Conservation (phyloP, 2,113 vertebrate species). For the Sturnus vulgaris region DNA sequence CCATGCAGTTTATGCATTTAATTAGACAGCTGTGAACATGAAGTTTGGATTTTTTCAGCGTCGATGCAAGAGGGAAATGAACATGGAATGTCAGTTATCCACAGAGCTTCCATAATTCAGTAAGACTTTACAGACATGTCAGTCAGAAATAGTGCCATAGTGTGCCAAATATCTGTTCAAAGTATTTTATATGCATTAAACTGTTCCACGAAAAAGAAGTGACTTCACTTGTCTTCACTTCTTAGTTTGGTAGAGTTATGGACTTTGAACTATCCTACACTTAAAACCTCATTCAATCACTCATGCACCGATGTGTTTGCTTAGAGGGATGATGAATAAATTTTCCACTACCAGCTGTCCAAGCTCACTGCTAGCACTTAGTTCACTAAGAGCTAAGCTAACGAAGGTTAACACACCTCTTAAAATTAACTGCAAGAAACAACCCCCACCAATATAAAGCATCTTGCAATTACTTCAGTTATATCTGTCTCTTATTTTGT, state of each 20-base stretch:
- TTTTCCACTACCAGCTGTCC: background rate
- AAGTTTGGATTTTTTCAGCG: background rate
- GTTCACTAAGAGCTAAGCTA: background rate
- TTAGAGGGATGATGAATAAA: background rate
- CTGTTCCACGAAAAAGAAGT: slow-evolving; percentile 39
- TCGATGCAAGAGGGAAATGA: background rate
- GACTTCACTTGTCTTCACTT: background rate
- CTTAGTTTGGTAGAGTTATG: background rate
- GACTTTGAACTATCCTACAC: background rate
- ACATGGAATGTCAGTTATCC: background rate
- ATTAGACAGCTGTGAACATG: background rate
- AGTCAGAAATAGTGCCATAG: background rate
- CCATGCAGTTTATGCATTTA: background rate
- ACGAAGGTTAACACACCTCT: background rate
- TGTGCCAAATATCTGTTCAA: background rate
- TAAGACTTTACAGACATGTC: background rate
- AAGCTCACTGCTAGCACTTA: background rate
- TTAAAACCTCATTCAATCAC: background rate
- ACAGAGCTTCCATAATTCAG: background rate
- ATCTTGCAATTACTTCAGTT: background rate
- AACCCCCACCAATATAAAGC: background rate
- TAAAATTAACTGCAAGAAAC: background rate
- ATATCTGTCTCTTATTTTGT: background rate
- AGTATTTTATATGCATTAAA: background rate
- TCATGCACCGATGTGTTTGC: background rate